Evolutionary conservation across 2,888 invertebrate genomes (phyloP), one percentile per base, ranked within the genome.

Genomic region (Gastrophysa polygoni): DNA sequence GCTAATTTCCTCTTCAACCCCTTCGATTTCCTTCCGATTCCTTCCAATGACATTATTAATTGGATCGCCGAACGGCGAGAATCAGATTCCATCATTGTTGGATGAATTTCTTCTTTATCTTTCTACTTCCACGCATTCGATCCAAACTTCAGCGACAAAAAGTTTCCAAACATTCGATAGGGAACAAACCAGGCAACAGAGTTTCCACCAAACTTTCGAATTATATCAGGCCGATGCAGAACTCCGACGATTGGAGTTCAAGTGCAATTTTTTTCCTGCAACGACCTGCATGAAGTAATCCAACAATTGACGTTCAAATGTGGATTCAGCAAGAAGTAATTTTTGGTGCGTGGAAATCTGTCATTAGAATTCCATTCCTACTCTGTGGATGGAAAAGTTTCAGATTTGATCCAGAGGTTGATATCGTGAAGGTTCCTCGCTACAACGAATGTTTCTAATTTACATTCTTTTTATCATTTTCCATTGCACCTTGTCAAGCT

Each of bases 91-190:
- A 51, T 52, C 50, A 55, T 55, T 55, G 48, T 16, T 38, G 28
- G 58, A 62, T 62, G 52, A 61, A 61, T 61, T 51, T 34, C 46
- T 50, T 34, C 34, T 48, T 61, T 61, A 61, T 57, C 61, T 61
- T 57, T 57, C 46, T 29, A 38, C 18, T 57, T 29, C 52, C 57
- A 51, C 34, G 61, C 57, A 51, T 47, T 20, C 43, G 38, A 47
- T 52, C 48, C 52, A 16, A 34, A 38, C 38, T 20, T 17, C 28
- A 17, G 50, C 32, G 38, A 14, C 20, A 14, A 38, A 34, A 38
- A 38, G 38, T 38, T 38, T 11, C 14, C 14, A 3, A 38, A 14
- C 14, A 10, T 11, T 38, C 38, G 38, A 38, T 38, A n/a, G 38
- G 38, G 14, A 38, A 38, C 3, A 3, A 38, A 38, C 32, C 10